Conservation (phyloP, 2,888 invertebrate species). For the Orthonychiurus folsomi region DNA sequence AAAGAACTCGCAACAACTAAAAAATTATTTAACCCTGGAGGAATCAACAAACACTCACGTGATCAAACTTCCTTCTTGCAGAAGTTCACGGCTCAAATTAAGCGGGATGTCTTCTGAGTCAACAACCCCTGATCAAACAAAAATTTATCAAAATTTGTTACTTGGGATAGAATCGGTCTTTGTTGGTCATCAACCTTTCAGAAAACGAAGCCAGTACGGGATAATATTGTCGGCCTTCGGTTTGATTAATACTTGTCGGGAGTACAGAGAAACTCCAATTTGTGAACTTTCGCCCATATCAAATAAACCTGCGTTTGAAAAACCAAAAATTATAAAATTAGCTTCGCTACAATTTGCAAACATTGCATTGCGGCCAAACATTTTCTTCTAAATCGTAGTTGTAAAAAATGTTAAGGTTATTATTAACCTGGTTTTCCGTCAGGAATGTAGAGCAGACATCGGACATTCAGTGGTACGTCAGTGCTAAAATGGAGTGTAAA, state of each 20-base stretch:
- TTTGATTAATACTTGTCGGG: slow-evolving; percentile 85
- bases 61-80: slow-evolving; percentile 88
- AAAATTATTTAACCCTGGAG: slow-evolving; percentile 26
- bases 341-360: too few species aligned
- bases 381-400: slow-evolving; percentile 1
- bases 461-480: slow-evolving; percentile 82
- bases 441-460: slow-evolving; percentile 85
- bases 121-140: too few species aligned
- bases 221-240: slow-evolving; percentile 79
- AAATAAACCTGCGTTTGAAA: slow-evolving; percentile 56
- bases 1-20: too few species aligned
- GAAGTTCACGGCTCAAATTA: slow-evolving; percentile 86
- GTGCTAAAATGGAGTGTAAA: slow-evolving; percentile 87
- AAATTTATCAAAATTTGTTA: too few species aligned
- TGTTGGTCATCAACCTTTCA: slow-evolving; percentile 61
- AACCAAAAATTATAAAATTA: slow-evolving; percentile 38
- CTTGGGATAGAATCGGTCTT: too few species aligned
- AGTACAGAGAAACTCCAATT: slow-evolving; percentile 80
- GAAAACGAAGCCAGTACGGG: slow-evolving; percentile 89
- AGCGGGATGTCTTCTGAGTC: slow-evolving; percentile 98
- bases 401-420: slow-evolving; percentile 5
- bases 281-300: slow-evolving; percentile 79
- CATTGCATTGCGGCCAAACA: too few species aligned
- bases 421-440: slow-evolving; percentile 66
- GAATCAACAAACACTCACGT: slow-evolving; percentile 51